Evolutionary conservation across 1,140 invertebrate genomes (phyloP), one percentile per base, ranked within the genome.

Genomic region (Drosophila pectinifera): DNA sequence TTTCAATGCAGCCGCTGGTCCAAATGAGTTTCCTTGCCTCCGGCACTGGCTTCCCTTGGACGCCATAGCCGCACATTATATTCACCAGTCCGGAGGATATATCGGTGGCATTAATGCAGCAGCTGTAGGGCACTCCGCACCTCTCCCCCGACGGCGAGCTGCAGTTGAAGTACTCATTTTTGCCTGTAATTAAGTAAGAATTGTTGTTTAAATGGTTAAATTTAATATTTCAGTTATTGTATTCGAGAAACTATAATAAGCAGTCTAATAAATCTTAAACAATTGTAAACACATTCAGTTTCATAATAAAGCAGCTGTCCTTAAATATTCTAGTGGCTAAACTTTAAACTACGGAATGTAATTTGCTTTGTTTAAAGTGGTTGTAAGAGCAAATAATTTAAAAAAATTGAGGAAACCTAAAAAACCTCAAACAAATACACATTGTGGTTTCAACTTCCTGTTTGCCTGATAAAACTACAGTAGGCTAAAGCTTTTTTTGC

Each of bases 161-260:
- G 82, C 97, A 98, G 92, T 98, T 98, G 91, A 98, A 99, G 93
- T 99, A 99, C 83, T 97, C 96, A 93, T 98, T 98, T 93, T 97
- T 97, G 95, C 68, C 64, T 67, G 43, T 0, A 7, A 46, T 46
- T 2, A 34, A 7, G 10, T 11, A 4, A 0, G 13, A 18, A 16
- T 7, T 31, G 3, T 18, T 14, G 4, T 14, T 14, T 18, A 11
- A 11, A 34, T 13, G 6, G 6, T 7, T 4, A 49, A 18, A 4
- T 34, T 3, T 34, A 11, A 10, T 16, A 39, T 39, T 39, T n/a
- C 5, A 1, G 5, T 0, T 6, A 26, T 5, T 6, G 7, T 8
- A 28, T 28, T 8, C 1, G 28, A 3, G 28, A 31, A 31, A 31
- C 28, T 31, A 10, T 11, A 10, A 3, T 10, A 31, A 31, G 1